These are phyloP conservation scores for Bothrops jararaca DNA, from an alignment of 2,113 vertebrate genomes.

Conservation along the genomic window DNA sequence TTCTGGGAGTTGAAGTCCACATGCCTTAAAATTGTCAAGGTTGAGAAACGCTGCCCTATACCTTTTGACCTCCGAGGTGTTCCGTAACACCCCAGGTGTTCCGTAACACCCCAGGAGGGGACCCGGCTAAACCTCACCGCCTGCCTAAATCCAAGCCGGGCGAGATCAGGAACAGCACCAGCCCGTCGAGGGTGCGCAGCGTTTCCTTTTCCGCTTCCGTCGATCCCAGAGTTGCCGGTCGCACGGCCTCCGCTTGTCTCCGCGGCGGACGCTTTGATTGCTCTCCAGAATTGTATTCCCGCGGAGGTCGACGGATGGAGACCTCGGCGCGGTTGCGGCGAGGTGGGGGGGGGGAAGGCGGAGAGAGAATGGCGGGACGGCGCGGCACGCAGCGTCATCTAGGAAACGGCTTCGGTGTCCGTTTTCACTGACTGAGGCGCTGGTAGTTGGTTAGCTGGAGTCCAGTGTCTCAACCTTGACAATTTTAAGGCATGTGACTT, in stretches of 20 bases:
- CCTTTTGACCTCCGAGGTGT: not conserved
- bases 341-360: accelerated
- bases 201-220: not conserved
- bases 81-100: no score
- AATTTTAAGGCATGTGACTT: no score
- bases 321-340: not conserved
- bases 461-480: no score
- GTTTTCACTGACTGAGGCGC: not conserved
- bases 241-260: not conserved
- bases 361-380: not conserved
- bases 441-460: not conserved
- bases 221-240: not conserved
- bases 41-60: no score
- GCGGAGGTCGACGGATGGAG: not conserved
- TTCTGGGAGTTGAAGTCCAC: no score
- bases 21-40: no score
- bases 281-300: not conserved
- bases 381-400: conserved; percentile 12
- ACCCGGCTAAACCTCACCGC: not conserved
- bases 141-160: not conserved
- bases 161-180: not conserved
- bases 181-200: not conserved
- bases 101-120: not conserved
- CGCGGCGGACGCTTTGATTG: not conserved
- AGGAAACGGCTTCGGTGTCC: conserved; percentile 17